Evolutionary conservation across 2,113 vertebrate genomes (phyloP).

Genomic region (Scomber japonicus): DNA sequence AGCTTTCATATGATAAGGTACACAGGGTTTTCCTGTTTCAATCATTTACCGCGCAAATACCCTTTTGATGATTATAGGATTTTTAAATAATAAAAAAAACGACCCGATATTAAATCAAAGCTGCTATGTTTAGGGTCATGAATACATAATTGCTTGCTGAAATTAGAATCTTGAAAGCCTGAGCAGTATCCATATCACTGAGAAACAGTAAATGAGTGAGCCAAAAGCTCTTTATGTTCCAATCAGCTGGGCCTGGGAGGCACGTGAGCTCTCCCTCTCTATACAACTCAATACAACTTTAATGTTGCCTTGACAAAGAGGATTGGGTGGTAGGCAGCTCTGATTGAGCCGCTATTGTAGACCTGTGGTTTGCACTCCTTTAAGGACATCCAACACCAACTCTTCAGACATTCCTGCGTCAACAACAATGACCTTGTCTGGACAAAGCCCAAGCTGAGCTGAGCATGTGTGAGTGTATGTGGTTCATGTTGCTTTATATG

Average conservation of each 20-base stretch:
- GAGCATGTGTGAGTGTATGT: background rate
- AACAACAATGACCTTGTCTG: conserved; percentile 61
- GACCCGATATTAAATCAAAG: background rate
- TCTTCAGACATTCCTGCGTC: conserved; percentile 50
- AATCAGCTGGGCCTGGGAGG: conserved; percentile 28
- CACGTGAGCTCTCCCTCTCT: conserved; percentile 48
- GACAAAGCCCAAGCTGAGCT: background rate
- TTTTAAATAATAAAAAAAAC: background rate
- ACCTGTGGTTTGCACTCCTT: conserved; percentile 41
- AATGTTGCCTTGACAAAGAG: conserved; percentile 67
- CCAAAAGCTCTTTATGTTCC: background rate
- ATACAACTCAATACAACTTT: conserved; percentile 70
- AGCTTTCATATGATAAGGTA: conserved; percentile 20
- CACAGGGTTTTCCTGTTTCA: background rate
- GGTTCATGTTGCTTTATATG: background rate
- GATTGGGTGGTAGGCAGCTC: conserved; percentile 53
- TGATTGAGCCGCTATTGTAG: conserved; percentile 59
- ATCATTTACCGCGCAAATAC: background rate
- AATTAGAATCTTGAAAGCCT: conserved; percentile 13
- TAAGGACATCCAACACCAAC: conserved; percentile 70
- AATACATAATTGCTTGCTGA: conserved; percentile 8
- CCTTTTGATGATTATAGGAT: background rate
- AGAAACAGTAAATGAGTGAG: conserved; percentile 21
- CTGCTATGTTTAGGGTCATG: conserved; percentile 19
- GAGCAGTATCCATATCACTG: conserved; percentile 11